These are phyloP conservation scores for Onthophagus sagittarius DNA, from an alignment of 2,888 invertebrate genomes.

Conservation along the genomic window DNA sequence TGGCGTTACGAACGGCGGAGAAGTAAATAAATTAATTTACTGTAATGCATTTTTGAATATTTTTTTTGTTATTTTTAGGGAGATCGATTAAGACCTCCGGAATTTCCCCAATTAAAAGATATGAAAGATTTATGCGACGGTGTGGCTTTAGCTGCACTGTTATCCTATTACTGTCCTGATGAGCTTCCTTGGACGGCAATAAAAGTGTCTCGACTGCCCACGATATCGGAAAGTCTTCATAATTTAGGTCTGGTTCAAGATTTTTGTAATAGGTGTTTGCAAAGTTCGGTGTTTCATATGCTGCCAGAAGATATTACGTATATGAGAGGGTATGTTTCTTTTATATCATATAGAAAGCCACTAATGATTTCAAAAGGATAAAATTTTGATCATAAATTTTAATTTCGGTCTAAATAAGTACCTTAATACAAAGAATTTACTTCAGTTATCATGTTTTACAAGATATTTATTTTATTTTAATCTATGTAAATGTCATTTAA, in stretches of 20 bases:
- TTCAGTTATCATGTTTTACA: too few relatives aligned
- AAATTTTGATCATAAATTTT: too few relatives aligned
- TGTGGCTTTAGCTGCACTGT: conserved; percentile 78
- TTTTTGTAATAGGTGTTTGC: conserved; percentile 81
- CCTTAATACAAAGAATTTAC: too few relatives aligned
- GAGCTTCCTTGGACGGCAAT: conserved; percentile 70
- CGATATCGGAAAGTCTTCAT: conserved; percentile 85
- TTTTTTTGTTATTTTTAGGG: conserved; percentile 52
- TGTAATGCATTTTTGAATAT: background rate
- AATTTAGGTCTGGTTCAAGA: conserved; percentile 84
- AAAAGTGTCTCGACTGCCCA: conserved; percentile 61
- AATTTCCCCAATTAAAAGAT: conserved; percentile 71
- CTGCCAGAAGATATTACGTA: conserved; percentile 94
- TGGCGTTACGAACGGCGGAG: conserved; percentile 40
- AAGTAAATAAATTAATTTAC: conserved; percentile 30
- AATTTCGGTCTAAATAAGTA: too few relatives aligned
- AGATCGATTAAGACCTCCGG: conserved; percentile 52
- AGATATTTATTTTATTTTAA: too few relatives aligned
- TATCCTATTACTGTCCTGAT: conserved; percentile 87
- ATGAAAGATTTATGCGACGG: conserved; percentile 90
- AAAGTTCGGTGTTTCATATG: conserved; percentile 88
- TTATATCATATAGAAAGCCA: background rate
- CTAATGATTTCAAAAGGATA: too few relatives aligned
- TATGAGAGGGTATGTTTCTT: conserved; percentile 72
- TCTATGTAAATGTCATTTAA: too few relatives aligned